Percentiles rank a stretch among this genome's conserved stretches.
These are phyloP conservation scores for Eugnorisma glareosa DNA, from an alignment of 2,888 invertebrate species.

Conservation along the genomic window DNA sequence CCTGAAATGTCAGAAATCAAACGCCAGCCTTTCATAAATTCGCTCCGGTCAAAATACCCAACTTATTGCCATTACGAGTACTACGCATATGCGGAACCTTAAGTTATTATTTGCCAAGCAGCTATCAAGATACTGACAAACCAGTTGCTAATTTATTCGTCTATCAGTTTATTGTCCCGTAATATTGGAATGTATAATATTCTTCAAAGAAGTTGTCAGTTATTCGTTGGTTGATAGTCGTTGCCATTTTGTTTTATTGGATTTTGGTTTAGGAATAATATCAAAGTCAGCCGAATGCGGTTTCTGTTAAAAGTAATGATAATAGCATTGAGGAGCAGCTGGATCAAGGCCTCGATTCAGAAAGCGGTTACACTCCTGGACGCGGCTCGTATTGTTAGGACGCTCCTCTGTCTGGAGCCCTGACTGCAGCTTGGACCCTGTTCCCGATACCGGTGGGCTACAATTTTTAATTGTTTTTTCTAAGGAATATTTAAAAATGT, in stretches of 20 bases:
- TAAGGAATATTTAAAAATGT: no score
- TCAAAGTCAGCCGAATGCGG: background rate
- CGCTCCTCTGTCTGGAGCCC: no score
- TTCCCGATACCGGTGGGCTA: no score
- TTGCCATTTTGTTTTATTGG: background rate
- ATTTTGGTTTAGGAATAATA: background rate
- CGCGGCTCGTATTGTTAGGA: no score
- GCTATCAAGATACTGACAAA: background rate
- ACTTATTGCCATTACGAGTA: background rate
- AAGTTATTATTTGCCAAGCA: background rate
- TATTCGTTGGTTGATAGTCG: background rate
- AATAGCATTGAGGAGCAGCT: no score
- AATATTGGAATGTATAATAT: background rate
- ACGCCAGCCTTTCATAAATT: background rate
- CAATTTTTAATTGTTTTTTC: no score
- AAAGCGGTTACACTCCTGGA: no score
- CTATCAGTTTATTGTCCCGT: background rate
- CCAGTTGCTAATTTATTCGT: background rate
- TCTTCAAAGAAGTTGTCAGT: background rate
- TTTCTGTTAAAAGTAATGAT: background rate
- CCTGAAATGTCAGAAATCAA: background rate
- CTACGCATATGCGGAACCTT: conserved; percentile 8
- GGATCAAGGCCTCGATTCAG: no score
- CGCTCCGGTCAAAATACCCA: background rate
- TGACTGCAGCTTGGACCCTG: no score